Conservation (phyloP, 37 sponge, comb jelly and placozoan genomes). For the Aplysina aerophoba region DNA sequence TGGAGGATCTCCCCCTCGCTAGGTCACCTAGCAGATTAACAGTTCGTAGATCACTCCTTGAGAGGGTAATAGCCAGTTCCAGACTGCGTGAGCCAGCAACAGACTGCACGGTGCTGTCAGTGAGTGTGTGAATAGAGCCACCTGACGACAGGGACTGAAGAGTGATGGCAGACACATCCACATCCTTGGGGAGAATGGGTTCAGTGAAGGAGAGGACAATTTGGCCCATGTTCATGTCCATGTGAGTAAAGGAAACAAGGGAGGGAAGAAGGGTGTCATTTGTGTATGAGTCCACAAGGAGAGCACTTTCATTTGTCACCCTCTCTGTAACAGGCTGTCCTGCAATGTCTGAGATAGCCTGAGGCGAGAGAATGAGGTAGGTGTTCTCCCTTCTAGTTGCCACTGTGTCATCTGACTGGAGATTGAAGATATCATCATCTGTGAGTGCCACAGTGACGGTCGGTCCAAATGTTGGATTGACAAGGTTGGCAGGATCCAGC, state of each 20-base stretch:
- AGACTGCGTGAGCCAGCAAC: slow-evolving; percentile 41
- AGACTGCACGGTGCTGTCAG: slow-evolving; percentile 46
- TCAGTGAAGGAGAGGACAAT: slow-evolving; percentile 77
- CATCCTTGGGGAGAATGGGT: slow-evolving; percentile 73
- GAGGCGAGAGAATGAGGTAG: slow-evolving; percentile 48
- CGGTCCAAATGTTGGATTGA: slow-evolving; percentile 54
- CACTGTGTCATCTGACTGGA: slow-evolving; percentile 57
- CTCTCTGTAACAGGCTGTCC: slow-evolving; percentile 44
- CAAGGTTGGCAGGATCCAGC: slow-evolving; percentile 1
- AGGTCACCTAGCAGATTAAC: slow-evolving; percentile 66
- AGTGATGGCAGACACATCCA: slow-evolving; percentile 51
- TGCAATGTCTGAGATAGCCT: slow-evolving; percentile 60
- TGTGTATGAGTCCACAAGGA: slow-evolving; percentile 40
- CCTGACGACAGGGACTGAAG: slow-evolving; percentile 47
- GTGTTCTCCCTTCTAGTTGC: slow-evolving; percentile 75
- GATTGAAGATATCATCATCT: slow-evolving; percentile 54
- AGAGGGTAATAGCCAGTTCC: slow-evolving; percentile 53
- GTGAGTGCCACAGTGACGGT: slow-evolving; percentile 56
- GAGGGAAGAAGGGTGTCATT: slow-evolving; percentile 68
- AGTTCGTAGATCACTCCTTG: slow-evolving; percentile 53
- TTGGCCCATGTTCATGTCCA: slow-evolving; percentile 83
- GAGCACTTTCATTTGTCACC: slow-evolving; percentile 40
- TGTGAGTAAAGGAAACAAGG: slow-evolving; percentile 45
- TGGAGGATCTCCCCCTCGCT: slow-evolving; percentile 26
- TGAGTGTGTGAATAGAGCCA: slow-evolving; percentile 49